Conservation (phyloP, 1,140 invertebrate species). For the Stegodyphus mimosarum region DNA sequence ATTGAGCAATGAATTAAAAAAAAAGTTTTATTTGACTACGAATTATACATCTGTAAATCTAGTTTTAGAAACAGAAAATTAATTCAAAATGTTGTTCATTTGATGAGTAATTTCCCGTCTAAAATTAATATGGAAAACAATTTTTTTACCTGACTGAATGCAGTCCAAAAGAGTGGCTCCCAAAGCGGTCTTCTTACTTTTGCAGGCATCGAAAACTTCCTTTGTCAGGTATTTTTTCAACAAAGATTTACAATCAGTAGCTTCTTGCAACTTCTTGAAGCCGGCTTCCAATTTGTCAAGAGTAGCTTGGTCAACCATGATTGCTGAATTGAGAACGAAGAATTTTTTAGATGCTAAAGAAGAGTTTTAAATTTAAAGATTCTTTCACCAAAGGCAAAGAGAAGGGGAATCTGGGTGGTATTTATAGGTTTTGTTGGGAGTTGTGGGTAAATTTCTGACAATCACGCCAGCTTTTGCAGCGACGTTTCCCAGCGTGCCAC, state of each 20-base stretch:
- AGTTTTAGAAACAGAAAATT: too few relatives aligned
- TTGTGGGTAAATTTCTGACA: conserved; percentile 48
- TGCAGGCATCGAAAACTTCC: conserved; percentile 89
- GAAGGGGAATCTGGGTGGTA: conserved; percentile 12
- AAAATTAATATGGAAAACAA: not conserved
- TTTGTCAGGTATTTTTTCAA: conserved; percentile 93
- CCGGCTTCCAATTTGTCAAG: conserved; percentile 87
- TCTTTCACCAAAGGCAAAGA: conserved; percentile 33
- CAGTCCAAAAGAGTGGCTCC: conserved; percentile 90
- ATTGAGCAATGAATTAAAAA: too few relatives aligned
- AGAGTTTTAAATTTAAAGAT: not conserved
- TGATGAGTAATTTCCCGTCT: too few relatives aligned
- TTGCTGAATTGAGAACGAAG: conserved; percentile 21
- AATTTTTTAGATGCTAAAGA: not conserved
- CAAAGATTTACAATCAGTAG: conserved; percentile 89
- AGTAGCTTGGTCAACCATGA: conserved; percentile 62
- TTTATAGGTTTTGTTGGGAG: conserved; percentile 38
- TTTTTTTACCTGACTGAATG: conserved; percentile 82
- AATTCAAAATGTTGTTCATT: too few relatives aligned
- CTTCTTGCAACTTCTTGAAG: conserved; percentile 85
- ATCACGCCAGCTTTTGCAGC: too few relatives aligned
- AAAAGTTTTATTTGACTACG: too few relatives aligned
- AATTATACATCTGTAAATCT: too few relatives aligned
- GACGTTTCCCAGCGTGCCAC: too few relatives aligned
- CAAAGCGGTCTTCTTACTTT: conserved; percentile 91